A percentile compares a stretch with the other conserved stretches of the same genome.
Conservation (phyloP, 2,113 vertebrate species). For the Tympanuchus pallidicinctus region DNA sequence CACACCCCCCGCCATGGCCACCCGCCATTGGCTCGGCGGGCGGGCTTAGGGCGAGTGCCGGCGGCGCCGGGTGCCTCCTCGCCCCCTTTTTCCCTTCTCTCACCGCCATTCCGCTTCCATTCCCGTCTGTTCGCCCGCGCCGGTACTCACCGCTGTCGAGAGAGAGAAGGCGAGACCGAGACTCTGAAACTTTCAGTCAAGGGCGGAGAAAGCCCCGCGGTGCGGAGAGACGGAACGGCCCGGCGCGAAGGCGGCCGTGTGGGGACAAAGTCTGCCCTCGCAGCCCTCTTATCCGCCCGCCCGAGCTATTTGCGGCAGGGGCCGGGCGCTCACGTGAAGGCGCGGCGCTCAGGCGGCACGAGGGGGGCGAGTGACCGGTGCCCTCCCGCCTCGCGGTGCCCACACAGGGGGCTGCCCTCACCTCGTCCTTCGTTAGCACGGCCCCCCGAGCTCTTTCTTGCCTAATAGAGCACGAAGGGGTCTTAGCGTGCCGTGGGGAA, state of each 20-base stretch:
- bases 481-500: neutral
- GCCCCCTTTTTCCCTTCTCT: no score
- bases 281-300: neutral
- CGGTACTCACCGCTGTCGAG: neutral
- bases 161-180: neutral
- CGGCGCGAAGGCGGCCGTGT: neutral
- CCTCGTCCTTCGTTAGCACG: neutral
- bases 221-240: no score
- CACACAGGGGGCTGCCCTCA: neutral
- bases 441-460: neutral
- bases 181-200: neutral
- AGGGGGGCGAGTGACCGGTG: no score
- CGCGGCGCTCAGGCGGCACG: no score
- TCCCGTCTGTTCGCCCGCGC: no score
- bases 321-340: neutral
- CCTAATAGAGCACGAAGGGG: neutral
- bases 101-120: no score
- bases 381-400: no score
- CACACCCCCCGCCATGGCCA: constrained; percentile 37
- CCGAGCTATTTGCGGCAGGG: neutral
- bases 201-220: neutral
- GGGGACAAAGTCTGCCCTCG: neutral
- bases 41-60: no score
- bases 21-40: constrained; percentile 12
- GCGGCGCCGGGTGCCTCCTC: no score